Evolutionary conservation across 2,797 vertebrate species (phyloP), one percentile per base, ranked within the genome.

Genomic region (Neosalanx taihuensis): DNA sequence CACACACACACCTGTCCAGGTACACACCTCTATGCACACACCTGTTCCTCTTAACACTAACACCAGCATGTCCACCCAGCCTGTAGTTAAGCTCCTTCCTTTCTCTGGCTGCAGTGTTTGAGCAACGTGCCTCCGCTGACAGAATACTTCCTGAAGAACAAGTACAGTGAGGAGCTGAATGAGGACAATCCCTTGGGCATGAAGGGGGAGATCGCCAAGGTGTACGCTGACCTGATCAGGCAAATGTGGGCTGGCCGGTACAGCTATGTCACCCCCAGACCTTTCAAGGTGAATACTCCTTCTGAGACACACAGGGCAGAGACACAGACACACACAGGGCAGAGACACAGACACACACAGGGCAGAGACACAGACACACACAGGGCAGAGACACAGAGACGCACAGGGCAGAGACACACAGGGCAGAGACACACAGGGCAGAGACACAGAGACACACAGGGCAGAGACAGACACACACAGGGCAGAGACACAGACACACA

Each of bases 141-240:
- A 49, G 95, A 98, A 69, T 99, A 95, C 87, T 99, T 99, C 86
- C 95, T 99, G 78, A 97, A 97, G 89, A 95, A 99, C 87, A 96
- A 97, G 82, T 97, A 96, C 87, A 94, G 93, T 80, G 95, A 97
- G 56, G 98, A 99, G 87, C 85, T 99, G 87, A 99, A 99, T 63
- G 94, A 95, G 88, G 97, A 99, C 91, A 99, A 99, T 92, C 97
- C 96, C 17, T 91, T 99, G 88, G 98, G 98, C 79, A 99, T 99
- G 98, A 91, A 97, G 89, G 96, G 97, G 57, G 98, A 99, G 94
- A 99, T 99, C 71, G 98, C 97, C 81, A 94, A 92, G 83, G 95
- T 94, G 72, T 99, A 99, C 0, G 95, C 96, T 0, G 97, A 99
- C 75, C 91, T 99, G 51, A 96, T 94, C 88, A 98, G 98, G 84